Evolutionary conservation across 2,113 vertebrate genomes (phyloP).

Genomic region (Macrotus californicus): DNA sequence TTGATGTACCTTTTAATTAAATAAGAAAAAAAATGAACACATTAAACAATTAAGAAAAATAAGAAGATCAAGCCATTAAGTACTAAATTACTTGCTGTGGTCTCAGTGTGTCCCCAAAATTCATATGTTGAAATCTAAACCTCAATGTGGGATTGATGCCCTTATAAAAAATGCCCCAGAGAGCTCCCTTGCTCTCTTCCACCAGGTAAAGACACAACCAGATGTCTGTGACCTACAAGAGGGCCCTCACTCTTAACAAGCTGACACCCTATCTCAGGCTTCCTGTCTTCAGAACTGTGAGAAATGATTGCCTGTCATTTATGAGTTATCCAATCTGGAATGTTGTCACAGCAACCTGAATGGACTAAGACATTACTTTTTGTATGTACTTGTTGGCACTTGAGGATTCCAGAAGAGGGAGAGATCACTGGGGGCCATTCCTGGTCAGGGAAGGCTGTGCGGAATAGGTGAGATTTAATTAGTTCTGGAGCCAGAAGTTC

Average conservation of each 20-base stretch:
- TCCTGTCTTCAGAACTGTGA: not conserved
- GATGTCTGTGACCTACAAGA: not conserved
- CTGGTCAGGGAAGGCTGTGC: not conserved
- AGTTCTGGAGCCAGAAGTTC: not conserved
- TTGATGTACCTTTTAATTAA: not conserved
- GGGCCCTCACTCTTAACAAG: not conserved
- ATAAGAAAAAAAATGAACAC: not conserved
- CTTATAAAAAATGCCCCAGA: not conserved
- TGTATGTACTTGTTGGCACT: not conserved
- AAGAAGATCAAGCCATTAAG: not conserved
- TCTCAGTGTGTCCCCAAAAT: not conserved
- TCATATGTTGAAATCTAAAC: not conserved
- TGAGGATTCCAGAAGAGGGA: not conserved
- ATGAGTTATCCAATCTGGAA: not conserved
- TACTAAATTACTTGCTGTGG: not conserved
- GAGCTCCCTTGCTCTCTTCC: not conserved
- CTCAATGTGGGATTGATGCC: not conserved
- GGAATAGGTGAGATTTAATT: not conserved
- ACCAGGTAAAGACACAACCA: not conserved
- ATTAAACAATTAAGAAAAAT: not conserved
- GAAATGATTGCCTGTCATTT: not conserved
- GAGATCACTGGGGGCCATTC: not conserved
- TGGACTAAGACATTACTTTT: not conserved
- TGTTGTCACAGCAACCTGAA: not conserved
- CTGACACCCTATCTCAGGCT: not conserved